Evolutionary conservation across 2,113 vertebrate genomes (phyloP), one percentile per base, ranked within the genome.

Genomic region (Petromus typicus): DNA sequence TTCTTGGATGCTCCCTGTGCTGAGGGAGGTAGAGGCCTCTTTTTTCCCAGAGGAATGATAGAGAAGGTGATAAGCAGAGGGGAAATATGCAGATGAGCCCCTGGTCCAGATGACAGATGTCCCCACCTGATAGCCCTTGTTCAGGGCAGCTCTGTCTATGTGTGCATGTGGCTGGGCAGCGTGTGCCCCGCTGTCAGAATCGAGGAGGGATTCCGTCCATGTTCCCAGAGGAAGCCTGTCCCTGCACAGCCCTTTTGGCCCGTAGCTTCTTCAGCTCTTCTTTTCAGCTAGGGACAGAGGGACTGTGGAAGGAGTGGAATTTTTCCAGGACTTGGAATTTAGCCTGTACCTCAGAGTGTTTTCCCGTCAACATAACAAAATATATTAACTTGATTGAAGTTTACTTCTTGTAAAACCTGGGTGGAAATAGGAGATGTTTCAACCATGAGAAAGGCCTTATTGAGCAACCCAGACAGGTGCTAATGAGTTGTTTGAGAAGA

Each of bases 1-100:
- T 66, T 63, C 18, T 1, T 45, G 61, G 34, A 3, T 51, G n/a
- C 78, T 80, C n/a, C 14, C 11, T 37, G 59, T 40, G 79, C 10
- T 43, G 3, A 56, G 22, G 43, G 34, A 30, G 32, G 9, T 20
- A 9, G 16, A n/a, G n/a, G 22, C 18, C 22, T 51, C n/a, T 10
- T 73, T 43, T 18, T 23, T 11, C 30, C 18, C 5, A 5, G 51
- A 14, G 5, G 6, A 45, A 30, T 1, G 67, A 25, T 11, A 57
- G n/a, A 11, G 82, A 3, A 85, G 17, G 63, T 30, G 69, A 71
- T 32, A 57, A n/a, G 13, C 22, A 17, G 27, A 40, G 54, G 30
- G 22, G 12, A 22, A 32, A 23, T 3, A 3, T 4, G 27, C 8
- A 59, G 51, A 37, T 8, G 6, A 20, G 30, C 37, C 37, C 0